Evolutionary conservation across 2,113 vertebrate genomes (phyloP).

Genomic region (Arvicanthis niloticus): DNA sequence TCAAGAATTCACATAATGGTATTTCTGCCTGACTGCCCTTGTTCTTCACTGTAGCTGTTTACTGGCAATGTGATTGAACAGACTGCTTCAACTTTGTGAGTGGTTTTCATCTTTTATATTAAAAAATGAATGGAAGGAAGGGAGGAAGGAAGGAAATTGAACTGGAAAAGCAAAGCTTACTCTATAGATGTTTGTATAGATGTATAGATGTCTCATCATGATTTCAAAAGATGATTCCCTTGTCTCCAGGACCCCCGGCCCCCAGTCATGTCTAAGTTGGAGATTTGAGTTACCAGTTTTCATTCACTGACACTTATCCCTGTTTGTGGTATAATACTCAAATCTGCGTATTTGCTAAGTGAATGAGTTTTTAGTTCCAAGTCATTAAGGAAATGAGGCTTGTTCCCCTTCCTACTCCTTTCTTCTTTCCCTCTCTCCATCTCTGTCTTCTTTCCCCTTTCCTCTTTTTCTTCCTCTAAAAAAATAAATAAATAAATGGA

Average conservation of each 20-base stretch:
- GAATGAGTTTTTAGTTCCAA: conserved; percentile 22
- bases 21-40: neutral
- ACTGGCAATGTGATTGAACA: neutral
- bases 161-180: neutral
- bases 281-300: neutral
- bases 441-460: neutral
- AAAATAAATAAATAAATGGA: conserved; percentile 80
- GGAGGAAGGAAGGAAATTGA: neutral
- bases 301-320: neutral
- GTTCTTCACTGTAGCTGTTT: conserved; percentile 24
- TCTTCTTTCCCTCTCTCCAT: neutral
- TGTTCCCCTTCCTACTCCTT: too few relatives aligned
- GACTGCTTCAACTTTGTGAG: neutral
- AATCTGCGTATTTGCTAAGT: conserved; percentile 6
- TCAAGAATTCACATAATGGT: neutral
- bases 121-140: neutral
- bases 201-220: neutral
- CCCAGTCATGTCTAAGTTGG: neutral
- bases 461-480: neutral
- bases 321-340: neutral
- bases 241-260: neutral
- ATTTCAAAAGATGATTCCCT: conserved; percentile 15
- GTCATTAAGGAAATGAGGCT: neutral
- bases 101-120: neutral
- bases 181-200: neutral